Conservation (phyloP, 2,113 vertebrate species). For the Leuciscus idus region DNA sequence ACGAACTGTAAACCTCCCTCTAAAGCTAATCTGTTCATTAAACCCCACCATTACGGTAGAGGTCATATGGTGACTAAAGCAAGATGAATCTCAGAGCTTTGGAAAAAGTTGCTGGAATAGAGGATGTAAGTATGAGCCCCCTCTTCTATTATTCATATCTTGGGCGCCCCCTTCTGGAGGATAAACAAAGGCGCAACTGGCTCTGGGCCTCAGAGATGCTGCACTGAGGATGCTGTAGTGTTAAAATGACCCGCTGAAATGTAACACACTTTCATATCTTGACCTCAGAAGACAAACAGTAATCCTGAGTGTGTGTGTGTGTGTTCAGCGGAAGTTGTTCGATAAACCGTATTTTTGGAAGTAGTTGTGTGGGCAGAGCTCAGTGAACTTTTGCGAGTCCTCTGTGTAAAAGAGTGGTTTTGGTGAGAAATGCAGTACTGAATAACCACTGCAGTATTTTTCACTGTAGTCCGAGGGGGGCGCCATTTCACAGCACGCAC, state of each 20-base stretch:
- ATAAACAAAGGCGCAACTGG: slow-evolving; percentile 96
- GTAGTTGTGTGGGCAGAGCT: slow-evolving; percentile 50
- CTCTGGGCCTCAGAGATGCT: slow-evolving; percentile 52
- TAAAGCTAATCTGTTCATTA: slow-evolving; percentile 99
- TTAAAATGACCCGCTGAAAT: neutral
- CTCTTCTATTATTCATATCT: slow-evolving; percentile 94
- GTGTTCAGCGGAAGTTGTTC: neutral
- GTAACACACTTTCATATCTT: neutral
- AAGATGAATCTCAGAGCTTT: slow-evolving; percentile 99
- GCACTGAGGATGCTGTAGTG: neutral
- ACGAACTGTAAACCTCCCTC: slow-evolving; percentile 99
- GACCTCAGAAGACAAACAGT: neutral
- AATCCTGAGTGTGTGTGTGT: neutral
- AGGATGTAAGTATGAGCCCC: slow-evolving; percentile 99
- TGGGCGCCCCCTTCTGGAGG: slow-evolving; percentile 98
- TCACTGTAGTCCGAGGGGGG: slow-evolving; percentile 90
- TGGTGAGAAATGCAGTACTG: slow-evolving; percentile 71
- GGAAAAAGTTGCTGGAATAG: slow-evolving; percentile 99
- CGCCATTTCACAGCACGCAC: slow-evolving; percentile 98
- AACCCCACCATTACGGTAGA: slow-evolving; percentile 99
- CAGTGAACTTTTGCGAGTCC: slow-evolving; percentile 78
- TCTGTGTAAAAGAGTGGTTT: slow-evolving; percentile 58
- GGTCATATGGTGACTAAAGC: slow-evolving; percentile 99
- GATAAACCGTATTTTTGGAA: slow-evolving; percentile 5
- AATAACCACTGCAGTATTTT: slow-evolving; percentile 76